Conservation (phyloP, 2,888 invertebrate genomes). For the Girardia tigrina region DNA sequence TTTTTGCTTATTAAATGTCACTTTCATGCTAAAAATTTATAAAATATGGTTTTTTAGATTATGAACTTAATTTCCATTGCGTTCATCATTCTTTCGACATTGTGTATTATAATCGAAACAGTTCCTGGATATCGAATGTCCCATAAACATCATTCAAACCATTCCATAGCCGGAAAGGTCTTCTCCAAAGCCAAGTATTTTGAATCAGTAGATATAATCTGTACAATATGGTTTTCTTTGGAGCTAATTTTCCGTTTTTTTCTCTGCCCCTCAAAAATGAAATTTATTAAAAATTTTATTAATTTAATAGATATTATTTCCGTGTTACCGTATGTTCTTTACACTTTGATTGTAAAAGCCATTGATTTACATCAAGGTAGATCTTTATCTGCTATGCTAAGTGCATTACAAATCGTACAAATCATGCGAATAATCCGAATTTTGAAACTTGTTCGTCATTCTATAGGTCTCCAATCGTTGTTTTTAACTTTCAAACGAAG, state of each 20-base stretch:
- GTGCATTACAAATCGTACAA: not conserved
- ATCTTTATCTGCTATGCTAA: not conserved
- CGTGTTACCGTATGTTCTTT: constrained; percentile 43
- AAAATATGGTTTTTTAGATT: not conserved
- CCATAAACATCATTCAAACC: not conserved
- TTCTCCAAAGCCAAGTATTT: not conserved
- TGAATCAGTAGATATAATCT: constrained; percentile 41
- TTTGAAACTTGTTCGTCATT: not conserved
- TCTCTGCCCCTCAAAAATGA: constrained; percentile 42
- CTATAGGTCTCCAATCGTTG: not conserved
- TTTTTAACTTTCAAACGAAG: constrained; percentile 13
- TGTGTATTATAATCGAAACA: not conserved
- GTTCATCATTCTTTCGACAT: not conserved
- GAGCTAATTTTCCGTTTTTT: constrained; percentile 45
- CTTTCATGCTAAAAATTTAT: too few relatives aligned
- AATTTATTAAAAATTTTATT: constrained; percentile 42
- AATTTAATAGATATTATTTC: constrained; percentile 47
- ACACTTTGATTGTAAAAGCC: not conserved
- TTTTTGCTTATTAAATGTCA: too few relatives aligned
- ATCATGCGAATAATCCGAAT: not conserved
- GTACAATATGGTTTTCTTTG: constrained; percentile 45
- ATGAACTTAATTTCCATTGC: not conserved
- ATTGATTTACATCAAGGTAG: not conserved
- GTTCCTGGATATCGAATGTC: not conserved
- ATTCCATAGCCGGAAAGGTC: not conserved